A percentile compares a stretch with the other conserved stretches of the same genome.
These are phyloP conservation scores for Threskiornis aethiopicus DNA, from an alignment of 2,797 vertebrate genomes.

Conservation along the genomic window DNA sequence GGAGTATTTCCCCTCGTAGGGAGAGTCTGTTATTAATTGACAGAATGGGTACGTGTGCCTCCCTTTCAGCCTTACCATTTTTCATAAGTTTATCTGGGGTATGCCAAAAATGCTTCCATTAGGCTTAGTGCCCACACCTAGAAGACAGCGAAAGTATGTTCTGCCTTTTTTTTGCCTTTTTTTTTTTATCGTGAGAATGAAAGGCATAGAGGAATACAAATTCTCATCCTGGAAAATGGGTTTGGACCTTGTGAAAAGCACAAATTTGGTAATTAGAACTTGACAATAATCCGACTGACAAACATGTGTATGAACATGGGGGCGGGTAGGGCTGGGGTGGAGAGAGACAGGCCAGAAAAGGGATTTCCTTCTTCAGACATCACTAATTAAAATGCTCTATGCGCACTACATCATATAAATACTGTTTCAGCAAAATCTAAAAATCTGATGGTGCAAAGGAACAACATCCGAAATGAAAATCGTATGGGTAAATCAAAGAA, in stretches of 20 bases:
- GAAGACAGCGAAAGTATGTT: not conserved
- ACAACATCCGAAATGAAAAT: slow-evolving; percentile 53
- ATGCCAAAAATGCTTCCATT: slow-evolving; percentile 48
- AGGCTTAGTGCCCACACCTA: slow-evolving; percentile 9
- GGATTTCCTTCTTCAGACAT: slow-evolving; percentile 51
- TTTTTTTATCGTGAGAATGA: not conserved
- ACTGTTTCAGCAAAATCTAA: slow-evolving; percentile 50
- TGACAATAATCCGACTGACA: not conserved
- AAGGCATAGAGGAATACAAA: not conserved
- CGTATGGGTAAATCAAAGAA: slow-evolving; percentile 42
- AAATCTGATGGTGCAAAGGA: slow-evolving; percentile 58
- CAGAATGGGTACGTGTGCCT: not conserved
- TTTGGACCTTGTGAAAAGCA: slow-evolving; percentile 26
- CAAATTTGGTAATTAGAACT: slow-evolving; percentile 20
- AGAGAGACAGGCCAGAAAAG: slow-evolving; percentile 34
- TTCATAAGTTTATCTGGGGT: slow-evolving; percentile 22
- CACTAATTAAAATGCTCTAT: slow-evolving; percentile 52
- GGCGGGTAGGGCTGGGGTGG: not conserved
- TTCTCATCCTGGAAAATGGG: not conserved
- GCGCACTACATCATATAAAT: slow-evolving; percentile 38
- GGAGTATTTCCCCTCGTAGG: slow-evolving; percentile 36
- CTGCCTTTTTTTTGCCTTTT: not conserved
- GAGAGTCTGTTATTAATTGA: slow-evolving; percentile 61
- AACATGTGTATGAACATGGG: not conserved
- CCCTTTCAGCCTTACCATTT: slow-evolving; percentile 13